phyloP scores from a whole-genome alignment of 2,888 invertebrate species.

The Pyrocoelia pectoralis region DNA sequence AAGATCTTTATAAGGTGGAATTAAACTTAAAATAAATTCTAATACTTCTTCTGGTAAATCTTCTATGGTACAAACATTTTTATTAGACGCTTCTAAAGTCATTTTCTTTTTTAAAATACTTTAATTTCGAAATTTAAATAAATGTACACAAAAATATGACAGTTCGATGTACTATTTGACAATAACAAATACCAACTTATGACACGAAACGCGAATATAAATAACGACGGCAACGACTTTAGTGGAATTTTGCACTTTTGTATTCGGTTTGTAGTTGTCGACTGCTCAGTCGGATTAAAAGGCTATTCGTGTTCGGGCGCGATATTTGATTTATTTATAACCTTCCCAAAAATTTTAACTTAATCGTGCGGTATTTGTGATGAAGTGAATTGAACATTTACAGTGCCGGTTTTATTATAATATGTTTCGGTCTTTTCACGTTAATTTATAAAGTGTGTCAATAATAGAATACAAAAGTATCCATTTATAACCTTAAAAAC shows the following conservation, averaged over 20 bases:
- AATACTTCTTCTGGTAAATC: constrained; percentile 92
- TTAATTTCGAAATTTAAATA: constrained; percentile 22
- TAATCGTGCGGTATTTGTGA: neutral
- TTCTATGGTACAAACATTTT: constrained; percentile 59
- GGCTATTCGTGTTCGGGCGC: neutral
- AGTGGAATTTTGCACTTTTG: neutral
- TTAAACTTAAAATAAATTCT: constrained; percentile 87
- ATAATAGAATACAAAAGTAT: constrained; percentile 18
- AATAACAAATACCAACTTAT: neutral
- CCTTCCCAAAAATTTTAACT: neutral
- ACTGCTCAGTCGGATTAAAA: neutral
- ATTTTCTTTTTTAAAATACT: constrained; percentile 13
- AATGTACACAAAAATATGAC: constrained; percentile 24
- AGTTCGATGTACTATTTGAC: constrained; percentile 14
- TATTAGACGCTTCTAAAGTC: constrained; percentile 5
- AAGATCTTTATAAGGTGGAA: constrained; percentile 91
- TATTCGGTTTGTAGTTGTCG: neutral
- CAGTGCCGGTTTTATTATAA: neutral
- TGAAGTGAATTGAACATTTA: neutral
- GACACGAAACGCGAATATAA: neutral
- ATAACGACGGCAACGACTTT: neutral
- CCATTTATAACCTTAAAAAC: constrained; percentile 25
- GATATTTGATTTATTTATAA: constrained; percentile 17
- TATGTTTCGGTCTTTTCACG: neutral
- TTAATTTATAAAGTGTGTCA: neutral